Conservation (phyloP, 2,113 vertebrate species). For the Maccullochella peelii region DNA sequence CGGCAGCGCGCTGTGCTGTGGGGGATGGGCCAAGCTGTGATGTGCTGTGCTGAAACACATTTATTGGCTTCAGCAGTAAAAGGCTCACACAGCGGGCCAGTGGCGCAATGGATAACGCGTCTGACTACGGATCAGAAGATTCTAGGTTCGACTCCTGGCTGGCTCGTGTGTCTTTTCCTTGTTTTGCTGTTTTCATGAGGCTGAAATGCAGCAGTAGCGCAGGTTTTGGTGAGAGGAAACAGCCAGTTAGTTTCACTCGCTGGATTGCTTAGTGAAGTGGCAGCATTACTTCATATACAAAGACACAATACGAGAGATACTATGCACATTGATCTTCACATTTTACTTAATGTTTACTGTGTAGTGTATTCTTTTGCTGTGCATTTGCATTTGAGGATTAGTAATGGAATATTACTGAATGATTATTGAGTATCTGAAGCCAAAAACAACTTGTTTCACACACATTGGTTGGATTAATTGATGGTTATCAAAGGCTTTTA, state of each 20-base stretch:
- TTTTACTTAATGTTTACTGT: not conserved
- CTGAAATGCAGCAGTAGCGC: not conserved
- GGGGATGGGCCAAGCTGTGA: conserved; percentile 40
- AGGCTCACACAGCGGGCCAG: conserved; percentile 29
- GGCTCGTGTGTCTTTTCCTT: conserved; percentile 20
- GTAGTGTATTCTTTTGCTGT: not conserved
- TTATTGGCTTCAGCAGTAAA: fast-evolving
- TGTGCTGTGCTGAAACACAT: not conserved
- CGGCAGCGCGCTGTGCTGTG: not conserved
- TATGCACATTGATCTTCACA: not conserved
- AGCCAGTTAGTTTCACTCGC: not conserved
- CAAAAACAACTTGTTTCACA: not conserved
- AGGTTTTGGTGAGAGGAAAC: not conserved
- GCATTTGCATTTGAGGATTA: not conserved
- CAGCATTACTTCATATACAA: not conserved
- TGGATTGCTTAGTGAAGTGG: no score
- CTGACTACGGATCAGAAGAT: conserved; percentile 94
- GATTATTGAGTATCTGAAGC: not conserved
- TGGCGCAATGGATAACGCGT: conserved; percentile 83
- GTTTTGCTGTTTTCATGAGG: no score
- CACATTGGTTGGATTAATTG: not conserved
- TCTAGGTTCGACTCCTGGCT: conserved; percentile 87
- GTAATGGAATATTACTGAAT: not conserved
- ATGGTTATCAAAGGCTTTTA: not conserved
- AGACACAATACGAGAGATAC: not conserved